Evolutionary conservation across 2,888 invertebrate species (phyloP).

Genomic region (Cryptocephalus primarius): DNA sequence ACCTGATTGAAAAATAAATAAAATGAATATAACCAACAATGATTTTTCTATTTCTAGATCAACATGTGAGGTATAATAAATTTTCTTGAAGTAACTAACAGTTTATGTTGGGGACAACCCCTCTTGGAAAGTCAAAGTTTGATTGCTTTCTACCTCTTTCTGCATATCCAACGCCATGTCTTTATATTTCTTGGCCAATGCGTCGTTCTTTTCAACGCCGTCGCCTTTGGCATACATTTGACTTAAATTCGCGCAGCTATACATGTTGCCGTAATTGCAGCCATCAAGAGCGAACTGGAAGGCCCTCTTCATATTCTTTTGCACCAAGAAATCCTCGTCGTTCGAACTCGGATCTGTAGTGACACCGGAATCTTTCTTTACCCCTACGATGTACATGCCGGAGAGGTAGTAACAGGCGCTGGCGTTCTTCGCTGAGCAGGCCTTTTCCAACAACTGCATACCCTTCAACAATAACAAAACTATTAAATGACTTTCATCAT

Average conservation of each 20-base stretch:
- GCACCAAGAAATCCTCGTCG: slow-evolving; percentile 31
- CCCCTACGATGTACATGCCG: slow-evolving; percentile 66
- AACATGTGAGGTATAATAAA: too few species aligned
- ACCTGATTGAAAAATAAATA: background rate
- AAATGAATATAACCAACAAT: background rate
- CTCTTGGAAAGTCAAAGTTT: slow-evolving; percentile 40
- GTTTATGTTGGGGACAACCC: slow-evolving; percentile 26
- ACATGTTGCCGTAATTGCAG: slow-evolving; percentile 76
- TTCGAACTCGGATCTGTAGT: slow-evolving; percentile 16
- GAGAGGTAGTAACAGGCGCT: slow-evolving; percentile 67
- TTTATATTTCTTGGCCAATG: slow-evolving; percentile 62
- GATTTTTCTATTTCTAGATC: background rate
- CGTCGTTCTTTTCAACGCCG: slow-evolving; percentile 57
- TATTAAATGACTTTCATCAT: slow-evolving; percentile 1
- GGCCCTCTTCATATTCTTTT: slow-evolving; percentile 64
- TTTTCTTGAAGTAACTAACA: background rate
- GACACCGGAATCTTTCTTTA: slow-evolving; percentile 39
- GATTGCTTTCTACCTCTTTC: slow-evolving; percentile 45
- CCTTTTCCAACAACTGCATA: slow-evolving; percentile 41
- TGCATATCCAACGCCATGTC: slow-evolving; percentile 60
- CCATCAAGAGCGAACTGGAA: slow-evolving; percentile 66
- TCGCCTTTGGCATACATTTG: slow-evolving; percentile 80
- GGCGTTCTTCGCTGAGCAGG: slow-evolving; percentile 34
- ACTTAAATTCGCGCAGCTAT: slow-evolving; percentile 83
- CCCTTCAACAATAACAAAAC: slow-evolving; percentile 28